Evolutionary conservation across 2,888 invertebrate species (phyloP), one percentile per base, ranked within the genome.

Genomic region (Elysia crispata): DNA sequence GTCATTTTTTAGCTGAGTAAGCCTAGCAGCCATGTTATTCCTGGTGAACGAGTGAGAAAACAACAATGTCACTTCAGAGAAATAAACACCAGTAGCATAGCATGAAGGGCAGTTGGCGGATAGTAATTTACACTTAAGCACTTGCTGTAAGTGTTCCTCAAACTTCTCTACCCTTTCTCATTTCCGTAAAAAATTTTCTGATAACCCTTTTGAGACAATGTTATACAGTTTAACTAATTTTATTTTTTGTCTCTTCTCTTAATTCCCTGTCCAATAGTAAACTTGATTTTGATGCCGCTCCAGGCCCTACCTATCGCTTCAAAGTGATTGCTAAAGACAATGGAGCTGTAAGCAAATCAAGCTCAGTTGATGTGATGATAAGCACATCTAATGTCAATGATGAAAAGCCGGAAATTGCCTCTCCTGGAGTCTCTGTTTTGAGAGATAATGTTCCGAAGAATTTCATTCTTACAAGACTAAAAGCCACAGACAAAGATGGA

Each of bases 351-450:
- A 94, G 97, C 0, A 96, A 96, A 91, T 97, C 96, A 0, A 98
- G 98, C 72, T 96, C 96, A 0, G 98, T 98, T 0, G 98, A 97
- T 0, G 98, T 98, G 23, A 94, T 98, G 80, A 95, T 98, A 80
- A 98, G 98, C 91, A 98, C 98, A n/a, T 97, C 97, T 90, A 98
- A 98, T 90, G 98, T 98, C 92, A 98, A 98, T 92, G 98, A 98
- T 91, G 98, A 98, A 92, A 97, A 97, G 90, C 98, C 98, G 6
- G 86, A 85, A 64, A 90, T 91, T 79, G 85, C 84, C 28, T 79
- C 81, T 1, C 83, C 84, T 1, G 83, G 80, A 1, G 85, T 84
- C 20, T 81, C 86, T 23, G 84, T 86, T 25, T 86, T 87, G 72
- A 86, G 89, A 66, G 84, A 86, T 70, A 88, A 89, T 76, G 86